Base-by-base conservation (phyloP, 2,113 vertebrate genomes). In the Chloropsis cyanopogon region DNA sequence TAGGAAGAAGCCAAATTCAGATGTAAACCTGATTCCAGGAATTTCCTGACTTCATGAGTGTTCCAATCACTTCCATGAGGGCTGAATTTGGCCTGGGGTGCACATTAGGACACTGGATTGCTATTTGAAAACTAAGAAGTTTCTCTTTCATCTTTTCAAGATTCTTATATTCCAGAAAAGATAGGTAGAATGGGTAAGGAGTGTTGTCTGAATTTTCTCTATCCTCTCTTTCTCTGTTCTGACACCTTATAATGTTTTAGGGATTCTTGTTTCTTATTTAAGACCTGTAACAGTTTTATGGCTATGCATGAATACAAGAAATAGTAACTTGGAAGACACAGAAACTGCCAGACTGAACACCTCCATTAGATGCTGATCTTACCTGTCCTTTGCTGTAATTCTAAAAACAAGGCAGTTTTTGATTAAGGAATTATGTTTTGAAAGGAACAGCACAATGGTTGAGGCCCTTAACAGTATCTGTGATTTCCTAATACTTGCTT, bases 301-400 rank as follows among this genome's bases (percentile, higher is more conserved):
- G 41, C 80, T 87, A 26, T 46, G 75, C 49, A 72, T 29, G 73
- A 91, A 56, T 39, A 82, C 53, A 91, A 95, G 92, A 96, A 86
- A 93, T 20, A 92, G 42, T 49, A 97, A 65, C 37, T 47, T 39
- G 39, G 35, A 72, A 75, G 79, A 54, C 37, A 44, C 64, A 77
- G 75, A 94, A 86, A 64, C 59, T 93, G 78, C 69, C 68, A 94
- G 69, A 44, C 29, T 84, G 79, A 95, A 88, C 84, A 54, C 46
- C 22, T 73, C 94, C 39, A 65, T 92, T 83, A 82, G 59, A 72
- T 66, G 29, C 24, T 69, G 41, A 79, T 90, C 54, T 94, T 83
- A 92, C 71, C 63, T 77, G 56, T 82, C 71, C 47, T 17, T 20
- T 80, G 39, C 79, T 78, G 29, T 71, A 86, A 77, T 39, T 91